phyloP scores from a whole-genome alignment of 2,888 invertebrate genomes.

The Pollenia angustigena region DNA sequence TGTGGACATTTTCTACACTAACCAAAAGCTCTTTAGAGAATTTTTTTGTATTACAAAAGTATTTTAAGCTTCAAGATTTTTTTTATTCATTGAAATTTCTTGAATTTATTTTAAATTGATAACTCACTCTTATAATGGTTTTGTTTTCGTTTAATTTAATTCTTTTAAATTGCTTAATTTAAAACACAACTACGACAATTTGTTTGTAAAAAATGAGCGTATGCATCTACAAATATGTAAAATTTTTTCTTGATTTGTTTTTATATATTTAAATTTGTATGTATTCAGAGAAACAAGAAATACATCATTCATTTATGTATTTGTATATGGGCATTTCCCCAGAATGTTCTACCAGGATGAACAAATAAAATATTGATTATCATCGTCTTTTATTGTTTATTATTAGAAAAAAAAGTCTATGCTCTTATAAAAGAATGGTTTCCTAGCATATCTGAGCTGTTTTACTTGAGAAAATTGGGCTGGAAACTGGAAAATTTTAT shows the following conservation, averaged over 20 bases:
- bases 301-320: background rate
- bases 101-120: background rate
- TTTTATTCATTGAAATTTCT: background rate
- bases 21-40: too few species aligned
- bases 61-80: background rate
- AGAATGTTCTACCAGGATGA: too few species aligned
- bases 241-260: background rate
- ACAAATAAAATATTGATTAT: too few species aligned
- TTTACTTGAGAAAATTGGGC: too few species aligned
- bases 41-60: too few species aligned
- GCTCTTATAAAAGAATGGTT: too few species aligned
- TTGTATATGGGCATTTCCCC: too few species aligned
- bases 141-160: slow-evolving; percentile 41
- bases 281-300: background rate
- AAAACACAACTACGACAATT: slow-evolving; percentile 32
- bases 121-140: slow-evolving; percentile 4
- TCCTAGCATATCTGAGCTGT: too few species aligned
- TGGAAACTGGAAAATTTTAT: too few species aligned
- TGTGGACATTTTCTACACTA: too few species aligned
- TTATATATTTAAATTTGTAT: background rate
- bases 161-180: slow-evolving; percentile 63
- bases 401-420: too few species aligned
- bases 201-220: background rate
- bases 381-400: too few species aligned
- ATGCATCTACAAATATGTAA: background rate